Evolutionary conservation across 92 coral and sea anemone species (phyloP), one percentile per base, ranked within the genome.

Genomic region (Meandrina meandrites): DNA sequence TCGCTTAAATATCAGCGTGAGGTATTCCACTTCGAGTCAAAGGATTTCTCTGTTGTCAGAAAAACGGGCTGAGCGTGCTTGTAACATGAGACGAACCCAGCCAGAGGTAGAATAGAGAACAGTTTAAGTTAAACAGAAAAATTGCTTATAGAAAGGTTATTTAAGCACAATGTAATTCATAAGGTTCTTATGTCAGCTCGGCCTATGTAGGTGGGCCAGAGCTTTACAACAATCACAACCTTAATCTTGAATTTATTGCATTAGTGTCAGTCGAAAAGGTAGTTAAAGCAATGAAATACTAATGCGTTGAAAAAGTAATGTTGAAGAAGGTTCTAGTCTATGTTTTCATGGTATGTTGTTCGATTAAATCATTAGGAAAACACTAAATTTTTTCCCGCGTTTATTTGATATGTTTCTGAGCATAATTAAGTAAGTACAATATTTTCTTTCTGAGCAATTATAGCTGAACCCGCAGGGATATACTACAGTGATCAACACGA

Each of bases 1-100:
- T 47, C 42, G 57, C 22, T 14, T 45, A 28, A 66, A 66, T 12
- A 31, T 68, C 6, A 81, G 40, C 17, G 85, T 81, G 21, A 30
- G 85, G 28, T 81, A 81, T 68, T 81, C 85, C 40, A 81, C 75
- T 48, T 64, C 85, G 17, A 64, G 85, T 30, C 85, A 81, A 40
- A 37, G 58, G 37, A 81, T 67, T 42, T 81, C 85, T 28, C 85
- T 81, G 42, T 28, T 67, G 35, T 81, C 75, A 45, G 75, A 30
- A 81, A 81, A 81, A 81, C 51, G 17, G 48, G 27, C 35, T 5
- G 1, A 37, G 18, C 60, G 28, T 8, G 21, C 5, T 40, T 40
- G 36, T 21, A 14, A 28, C 37, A 37, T n/a, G 24, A 42, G 37
- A 12, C 35, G 32, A 62, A 37, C 56, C 50, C n/a, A 35, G 19